Conservation (phyloP, 2,113 vertebrate species). For the Atrichornis clamosus region DNA sequence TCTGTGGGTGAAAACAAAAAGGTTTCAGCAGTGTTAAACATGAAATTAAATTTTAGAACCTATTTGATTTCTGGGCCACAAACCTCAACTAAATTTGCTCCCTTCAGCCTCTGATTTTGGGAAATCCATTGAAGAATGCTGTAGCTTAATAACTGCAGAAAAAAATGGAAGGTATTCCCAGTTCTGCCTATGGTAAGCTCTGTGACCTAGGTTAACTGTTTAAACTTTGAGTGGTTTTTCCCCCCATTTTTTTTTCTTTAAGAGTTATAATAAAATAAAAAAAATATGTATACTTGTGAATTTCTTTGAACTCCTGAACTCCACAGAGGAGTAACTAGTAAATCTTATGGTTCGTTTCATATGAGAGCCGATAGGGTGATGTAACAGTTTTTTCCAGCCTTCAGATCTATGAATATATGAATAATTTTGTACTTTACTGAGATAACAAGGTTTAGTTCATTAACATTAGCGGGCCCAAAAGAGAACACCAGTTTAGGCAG, state of each 20-base stretch:
- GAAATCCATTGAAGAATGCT: background rate
- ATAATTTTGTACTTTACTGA: background rate
- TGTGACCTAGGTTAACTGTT: background rate
- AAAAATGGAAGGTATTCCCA: background rate
- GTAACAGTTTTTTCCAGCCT: background rate
- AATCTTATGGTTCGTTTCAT: background rate
- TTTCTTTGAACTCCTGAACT: background rate
- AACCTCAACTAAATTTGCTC: background rate
- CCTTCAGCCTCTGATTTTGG: background rate
- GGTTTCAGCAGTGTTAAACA: background rate
- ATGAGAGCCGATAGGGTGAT: fast-evolving
- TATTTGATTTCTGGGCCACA: background rate
- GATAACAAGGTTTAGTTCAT: background rate
- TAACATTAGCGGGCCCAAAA: background rate
- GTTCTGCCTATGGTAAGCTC: background rate
- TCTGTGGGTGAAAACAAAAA: background rate
- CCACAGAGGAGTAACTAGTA: background rate
- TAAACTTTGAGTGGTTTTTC: background rate
- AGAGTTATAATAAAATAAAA: background rate
- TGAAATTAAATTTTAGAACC: background rate
- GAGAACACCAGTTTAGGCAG: background rate
- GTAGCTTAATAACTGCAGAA: background rate
- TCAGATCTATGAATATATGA: background rate
- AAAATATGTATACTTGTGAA: background rate
- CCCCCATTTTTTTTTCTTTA: fast-evolving